Percentiles rank a stretch among this genome's conserved stretches.
Evolutionary conservation across 2,888 invertebrate species (phyloP).

Genomic region (Flexamia atlantica): DNA sequence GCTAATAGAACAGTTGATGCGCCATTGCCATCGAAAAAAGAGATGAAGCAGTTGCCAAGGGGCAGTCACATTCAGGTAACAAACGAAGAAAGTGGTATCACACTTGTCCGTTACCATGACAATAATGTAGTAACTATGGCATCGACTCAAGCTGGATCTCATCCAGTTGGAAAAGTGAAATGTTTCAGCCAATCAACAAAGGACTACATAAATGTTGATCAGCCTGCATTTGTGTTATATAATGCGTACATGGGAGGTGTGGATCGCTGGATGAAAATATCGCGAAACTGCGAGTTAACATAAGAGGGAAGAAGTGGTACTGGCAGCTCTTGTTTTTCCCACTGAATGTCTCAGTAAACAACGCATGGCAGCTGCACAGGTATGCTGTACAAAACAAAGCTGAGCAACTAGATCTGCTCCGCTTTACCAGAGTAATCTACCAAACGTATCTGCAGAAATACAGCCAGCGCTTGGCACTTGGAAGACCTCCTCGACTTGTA

Average conservation of each 20-base stretch:
- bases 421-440: conserved; percentile 35
- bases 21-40: conserved; percentile 12
- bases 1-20: neutral
- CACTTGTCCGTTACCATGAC: conserved; percentile 41
- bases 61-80: conserved; percentile 11
- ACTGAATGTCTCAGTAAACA: conserved; percentile 42
- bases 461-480: conserved; percentile 4
- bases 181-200: conserved; percentile 28
- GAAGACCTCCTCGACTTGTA: conserved; percentile 27
- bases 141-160: neutral
- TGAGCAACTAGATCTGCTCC: conserved; percentile 28
- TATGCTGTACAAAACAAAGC: conserved; percentile 18
- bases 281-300: neutral
- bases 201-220: conserved; percentile 25
- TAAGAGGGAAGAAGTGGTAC: conserved; percentile 53
- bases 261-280: conserved; percentile 24
- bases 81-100: conserved; percentile 20
- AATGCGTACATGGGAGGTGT: conserved; percentile 48
- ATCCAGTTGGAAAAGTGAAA: neutral
- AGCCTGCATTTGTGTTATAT: conserved; percentile 45
- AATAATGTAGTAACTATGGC: conserved; percentile 36
- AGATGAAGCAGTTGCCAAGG: neutral
- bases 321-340: conserved; percentile 44
- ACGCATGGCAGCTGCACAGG: conserved; percentile 35
- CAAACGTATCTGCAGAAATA: conserved; percentile 45